A percentile compares a stretch with the other conserved stretches of the same genome.
Evolutionary conservation across 2,113 vertebrate species (phyloP).

Genomic region (Menura novaehollandiae): DNA sequence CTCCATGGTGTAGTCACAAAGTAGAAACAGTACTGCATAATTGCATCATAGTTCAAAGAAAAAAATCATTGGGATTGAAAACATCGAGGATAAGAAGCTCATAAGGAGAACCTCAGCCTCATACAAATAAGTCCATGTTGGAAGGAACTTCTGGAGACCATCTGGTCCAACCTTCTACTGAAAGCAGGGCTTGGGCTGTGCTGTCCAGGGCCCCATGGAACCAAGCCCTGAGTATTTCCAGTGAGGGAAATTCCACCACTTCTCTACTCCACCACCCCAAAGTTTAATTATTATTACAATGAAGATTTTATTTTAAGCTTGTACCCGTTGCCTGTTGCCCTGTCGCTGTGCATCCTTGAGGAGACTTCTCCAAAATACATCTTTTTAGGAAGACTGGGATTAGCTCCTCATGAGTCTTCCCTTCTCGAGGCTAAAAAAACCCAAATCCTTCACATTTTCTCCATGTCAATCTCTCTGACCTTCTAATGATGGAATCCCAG

Average conservation of each 20-base stretch:
- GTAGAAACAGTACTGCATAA: not conserved
- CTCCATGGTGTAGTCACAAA: too few relatives aligned
- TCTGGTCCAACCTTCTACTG: not conserved
- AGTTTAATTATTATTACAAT: not conserved
- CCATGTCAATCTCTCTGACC: not conserved
- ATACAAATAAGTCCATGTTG: not conserved
- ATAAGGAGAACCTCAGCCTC: not conserved
- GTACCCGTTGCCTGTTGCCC: not conserved
- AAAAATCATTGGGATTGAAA: not conserved
- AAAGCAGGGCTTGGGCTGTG: not conserved
- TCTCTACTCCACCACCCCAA: not conserved
- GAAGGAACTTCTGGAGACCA: not conserved
- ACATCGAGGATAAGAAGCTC: not conserved
- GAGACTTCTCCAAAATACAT: too few relatives aligned
- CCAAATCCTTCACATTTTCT: not conserved
- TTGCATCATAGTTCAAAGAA: not conserved
- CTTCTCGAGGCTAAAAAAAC: not conserved
- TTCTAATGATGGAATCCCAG: not conserved
- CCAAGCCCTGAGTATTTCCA: not conserved
- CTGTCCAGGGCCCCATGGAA: accelerated
- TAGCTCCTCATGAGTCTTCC: not conserved
- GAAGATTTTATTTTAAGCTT: not conserved
- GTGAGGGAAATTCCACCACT: not conserved
- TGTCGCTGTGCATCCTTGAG: not conserved
- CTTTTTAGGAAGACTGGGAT: not conserved